Base-by-base conservation (phyloP, 2,888 invertebrate species). In the Eustalomyia histrio region DNA sequence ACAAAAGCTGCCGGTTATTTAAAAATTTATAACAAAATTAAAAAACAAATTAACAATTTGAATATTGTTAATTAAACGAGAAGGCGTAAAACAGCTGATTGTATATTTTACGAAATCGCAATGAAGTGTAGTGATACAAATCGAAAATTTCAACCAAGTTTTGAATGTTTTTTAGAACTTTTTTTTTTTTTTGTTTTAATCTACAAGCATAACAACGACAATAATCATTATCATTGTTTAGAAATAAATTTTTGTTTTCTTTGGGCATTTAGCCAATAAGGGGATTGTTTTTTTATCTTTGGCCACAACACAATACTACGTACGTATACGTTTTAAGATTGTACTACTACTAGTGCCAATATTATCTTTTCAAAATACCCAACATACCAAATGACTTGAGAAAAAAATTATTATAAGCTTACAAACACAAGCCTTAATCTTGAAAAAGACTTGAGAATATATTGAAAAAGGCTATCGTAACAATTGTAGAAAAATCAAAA, bases 11-110 rank as follows among this genome's bases (percentile, higher is more conserved):
- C 12, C 1, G 39, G 2, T 29, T 6, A 29, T 29, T 29, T 29
- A 6, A 29, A 29, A n/a, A n/a, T n/a, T 29, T 29, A 4, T 6
- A 29, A 39, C 39, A 12, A 39, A 39, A 39, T 39, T 12, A 39
- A 12, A 39, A 39, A 39, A 14, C 39, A 39, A 39, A 12, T 39
- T 39, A 39, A 39, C 10, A 39, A 39, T 12, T 39, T 39, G 8
- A 55, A 35, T 76, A 55, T 65, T 50, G 24, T 35, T 76, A 76
- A 76, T 76, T 80, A 68, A 17, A 52, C 58, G 35, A 80, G 50
- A 72, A 73, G 58, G 68, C 64, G 63, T 58, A 55, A 24, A 68
- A 80, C 80, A 80, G 73, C 72, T 80, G 80, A 29, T 55, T 75
- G 53, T 68, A 60, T 75, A 14, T 52, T 68, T 14, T 53, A 68